phyloP scores from a whole-genome alignment of 2,797 vertebrate genomes.

The Hyperoplus immaculatus region DNA sequence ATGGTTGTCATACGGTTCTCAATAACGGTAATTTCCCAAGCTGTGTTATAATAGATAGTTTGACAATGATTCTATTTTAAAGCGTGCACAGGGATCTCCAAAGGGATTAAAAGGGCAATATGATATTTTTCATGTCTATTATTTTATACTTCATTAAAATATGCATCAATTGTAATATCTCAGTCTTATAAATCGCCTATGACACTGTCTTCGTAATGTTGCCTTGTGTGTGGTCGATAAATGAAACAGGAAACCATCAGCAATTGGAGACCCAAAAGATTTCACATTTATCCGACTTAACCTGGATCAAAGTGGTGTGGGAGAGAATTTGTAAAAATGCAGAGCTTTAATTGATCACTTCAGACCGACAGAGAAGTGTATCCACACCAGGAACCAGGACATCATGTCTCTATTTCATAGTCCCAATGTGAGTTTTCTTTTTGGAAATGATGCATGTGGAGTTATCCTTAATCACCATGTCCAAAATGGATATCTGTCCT shows the following conservation, averaged over 20 bases:
- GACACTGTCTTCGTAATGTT: constrained; percentile 22
- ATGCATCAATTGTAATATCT: constrained; percentile 23
- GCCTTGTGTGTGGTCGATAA: constrained; percentile 36
- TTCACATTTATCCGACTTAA: constrained; percentile 5
- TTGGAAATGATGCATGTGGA: background rate
- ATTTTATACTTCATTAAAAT: constrained; percentile 37
- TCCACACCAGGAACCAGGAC: background rate
- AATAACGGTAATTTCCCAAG: constrained; percentile 52
- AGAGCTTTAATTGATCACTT: background rate
- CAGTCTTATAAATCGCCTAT: constrained; percentile 29
- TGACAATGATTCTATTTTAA: constrained; percentile 51
- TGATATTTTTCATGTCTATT: constrained; percentile 35
- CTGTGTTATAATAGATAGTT: constrained; percentile 55
- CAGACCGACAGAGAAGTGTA: background rate
- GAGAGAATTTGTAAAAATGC: background rate
- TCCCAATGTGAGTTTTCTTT: background rate
- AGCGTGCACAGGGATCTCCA: constrained; percentile 28
- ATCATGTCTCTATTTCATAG: background rate
- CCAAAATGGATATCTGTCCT: background rate
- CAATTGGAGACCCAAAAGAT: background rate
- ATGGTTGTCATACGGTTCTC: constrained; percentile 60
- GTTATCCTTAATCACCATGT: background rate
- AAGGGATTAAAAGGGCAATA: constrained; percentile 42
- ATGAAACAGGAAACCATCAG: constrained; percentile 22
- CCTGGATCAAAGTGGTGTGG: background rate